A percentile compares a stretch with the other conserved stretches of the same genome.
These are phyloP conservation scores for Pleuronectes platessa DNA, from an alignment of 2,113 vertebrate genomes.

Conservation along the genomic window DNA sequence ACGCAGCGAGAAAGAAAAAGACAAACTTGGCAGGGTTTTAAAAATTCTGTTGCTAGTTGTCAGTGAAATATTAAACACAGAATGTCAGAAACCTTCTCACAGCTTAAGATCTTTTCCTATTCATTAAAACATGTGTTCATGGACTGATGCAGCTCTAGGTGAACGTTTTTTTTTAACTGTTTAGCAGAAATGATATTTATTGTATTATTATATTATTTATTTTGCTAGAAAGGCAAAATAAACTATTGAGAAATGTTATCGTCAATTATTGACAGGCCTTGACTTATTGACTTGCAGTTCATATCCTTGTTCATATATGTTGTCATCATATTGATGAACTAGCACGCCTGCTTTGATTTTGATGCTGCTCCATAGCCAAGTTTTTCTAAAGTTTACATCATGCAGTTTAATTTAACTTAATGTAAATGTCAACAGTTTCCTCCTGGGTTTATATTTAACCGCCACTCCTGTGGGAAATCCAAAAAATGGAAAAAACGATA, in stretches of 20 bases:
- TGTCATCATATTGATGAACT: neutral
- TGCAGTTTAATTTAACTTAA: no score
- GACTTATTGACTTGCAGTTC: constrained; percentile 1
- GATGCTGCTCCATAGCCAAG: no score
- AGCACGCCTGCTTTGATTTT: no score
- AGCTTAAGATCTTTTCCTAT: constrained; percentile 35
- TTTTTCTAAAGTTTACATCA: no score
- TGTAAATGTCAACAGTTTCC: no score
- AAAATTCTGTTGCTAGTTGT: constrained; percentile 39
- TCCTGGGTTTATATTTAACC: no score
- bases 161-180: constrained; percentile 6
- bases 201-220: no score
- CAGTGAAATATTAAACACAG: constrained; percentile 53
- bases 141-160: constrained; percentile 15
- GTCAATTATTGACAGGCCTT: neutral
- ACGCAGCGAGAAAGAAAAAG: constrained; percentile 10
- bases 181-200: constrained; percentile 8
- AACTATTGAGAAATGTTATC: constrained; percentile 1
- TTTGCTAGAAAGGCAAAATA: constrained; percentile 1
- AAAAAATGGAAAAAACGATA: no score
- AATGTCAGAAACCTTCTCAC: constrained; percentile 34
- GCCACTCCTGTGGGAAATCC: no score
- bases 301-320: neutral
- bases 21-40: constrained; percentile 28
- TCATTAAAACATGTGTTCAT: constrained; percentile 42